phyloP scores from a whole-genome alignment of 1,140 invertebrate genomes.

The Melitaea cinxia region DNA sequence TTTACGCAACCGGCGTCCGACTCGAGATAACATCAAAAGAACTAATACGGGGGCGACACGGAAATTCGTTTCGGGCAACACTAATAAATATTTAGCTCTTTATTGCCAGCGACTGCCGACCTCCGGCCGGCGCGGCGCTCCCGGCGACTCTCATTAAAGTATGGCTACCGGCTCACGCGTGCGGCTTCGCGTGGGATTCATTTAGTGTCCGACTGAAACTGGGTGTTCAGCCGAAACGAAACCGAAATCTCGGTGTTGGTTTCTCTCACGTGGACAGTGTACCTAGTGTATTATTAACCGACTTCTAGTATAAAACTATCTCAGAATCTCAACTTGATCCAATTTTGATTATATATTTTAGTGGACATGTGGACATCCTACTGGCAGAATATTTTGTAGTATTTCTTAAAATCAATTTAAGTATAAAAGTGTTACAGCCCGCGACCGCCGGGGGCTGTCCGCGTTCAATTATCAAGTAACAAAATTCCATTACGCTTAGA shows the following conservation, averaged over 20 bases:
- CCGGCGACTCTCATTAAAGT: neutral
- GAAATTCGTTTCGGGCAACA: slow-evolving; percentile 24
- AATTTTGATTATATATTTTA: too few relatives aligned
- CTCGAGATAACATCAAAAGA: slow-evolving; percentile 22
- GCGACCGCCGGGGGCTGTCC: too few relatives aligned
- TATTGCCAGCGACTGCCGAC: slow-evolving; percentile 1
- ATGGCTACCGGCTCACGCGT: neutral
- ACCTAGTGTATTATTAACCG: too few relatives aligned
- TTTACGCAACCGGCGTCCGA: slow-evolving; percentile 8
- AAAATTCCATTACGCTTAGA: neutral
- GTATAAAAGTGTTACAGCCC: neutral
- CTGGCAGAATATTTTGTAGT: neutral
- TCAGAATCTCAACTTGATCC: too few relatives aligned
- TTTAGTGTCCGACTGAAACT: too few relatives aligned
- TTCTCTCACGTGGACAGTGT: too few relatives aligned
- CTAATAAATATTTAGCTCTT: slow-evolving; percentile 23
- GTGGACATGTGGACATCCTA: neutral
- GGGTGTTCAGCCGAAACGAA: too few relatives aligned
- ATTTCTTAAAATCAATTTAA: neutral
- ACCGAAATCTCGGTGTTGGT: too few relatives aligned
- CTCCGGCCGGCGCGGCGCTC: neutral
- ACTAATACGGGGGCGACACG: slow-evolving; percentile 10
- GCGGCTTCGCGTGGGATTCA: too few relatives aligned
- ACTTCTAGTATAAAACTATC: too few relatives aligned
- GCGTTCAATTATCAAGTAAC: neutral